Conservation (phyloP, 2,113 vertebrate genomes). For the Brachyhypopomus occidentalis region DNA sequence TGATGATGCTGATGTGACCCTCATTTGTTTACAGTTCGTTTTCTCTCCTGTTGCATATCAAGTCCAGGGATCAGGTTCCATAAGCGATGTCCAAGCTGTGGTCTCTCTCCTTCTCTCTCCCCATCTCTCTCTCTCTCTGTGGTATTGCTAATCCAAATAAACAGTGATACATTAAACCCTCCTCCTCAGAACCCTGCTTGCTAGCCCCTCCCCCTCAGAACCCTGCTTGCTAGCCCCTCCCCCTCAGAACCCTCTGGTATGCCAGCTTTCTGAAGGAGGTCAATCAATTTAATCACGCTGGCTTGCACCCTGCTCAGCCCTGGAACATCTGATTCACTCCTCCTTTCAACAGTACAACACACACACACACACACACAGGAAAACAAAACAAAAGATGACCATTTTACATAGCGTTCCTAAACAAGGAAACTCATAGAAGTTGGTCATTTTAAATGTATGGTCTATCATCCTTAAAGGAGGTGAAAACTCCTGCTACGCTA, state of each 20-base stretch:
- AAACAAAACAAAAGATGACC: neutral
- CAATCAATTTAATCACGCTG: constrained; percentile 45
- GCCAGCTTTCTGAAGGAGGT: constrained; percentile 31
- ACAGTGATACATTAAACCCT: neutral
- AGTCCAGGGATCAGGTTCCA: constrained; percentile 56
- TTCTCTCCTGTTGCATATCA: constrained; percentile 66
- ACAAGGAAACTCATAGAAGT: too few relatives aligned
- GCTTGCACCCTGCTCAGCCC: constrained; percentile 20
- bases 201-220: constrained; percentile 9
- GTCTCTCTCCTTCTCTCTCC: neutral
- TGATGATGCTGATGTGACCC: neutral
- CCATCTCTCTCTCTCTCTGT: too few relatives aligned
- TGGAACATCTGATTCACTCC: neutral
- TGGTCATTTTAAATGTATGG: too few relatives aligned
- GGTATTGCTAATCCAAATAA: neutral
- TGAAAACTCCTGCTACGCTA: too few relatives aligned
- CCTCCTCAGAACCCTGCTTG: constrained; percentile 20
- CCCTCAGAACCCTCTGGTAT: constrained; percentile 45
- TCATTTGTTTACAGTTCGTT: constrained; percentile 61
- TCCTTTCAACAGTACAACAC: neutral
- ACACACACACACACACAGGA: neutral
- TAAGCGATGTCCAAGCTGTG: constrained; percentile 43
- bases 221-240: neutral
- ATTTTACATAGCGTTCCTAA: too few relatives aligned
- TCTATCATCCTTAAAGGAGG: too few relatives aligned